Percentiles rank a stretch among this genome's conserved stretches.
Conservation (phyloP, 1,140 invertebrate genomes). For the Euborellia annulipes region DNA sequence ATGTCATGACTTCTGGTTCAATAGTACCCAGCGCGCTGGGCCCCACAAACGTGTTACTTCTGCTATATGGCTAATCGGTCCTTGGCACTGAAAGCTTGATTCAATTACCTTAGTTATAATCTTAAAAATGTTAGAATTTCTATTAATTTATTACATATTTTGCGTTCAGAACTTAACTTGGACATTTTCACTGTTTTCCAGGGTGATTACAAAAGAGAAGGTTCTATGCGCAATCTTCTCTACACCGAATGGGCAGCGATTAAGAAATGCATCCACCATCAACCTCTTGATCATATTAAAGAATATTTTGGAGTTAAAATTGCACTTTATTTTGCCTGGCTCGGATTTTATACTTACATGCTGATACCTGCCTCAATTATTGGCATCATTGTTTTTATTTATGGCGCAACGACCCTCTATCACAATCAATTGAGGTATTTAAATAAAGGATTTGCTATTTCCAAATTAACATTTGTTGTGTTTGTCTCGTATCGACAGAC, state of each 20-base stretch:
- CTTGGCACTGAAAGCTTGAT: too few relatives aligned
- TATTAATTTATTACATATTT: constrained; percentile 8
- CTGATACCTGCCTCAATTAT: constrained; percentile 73
- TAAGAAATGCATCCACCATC: constrained; percentile 64
- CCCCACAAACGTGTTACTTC: too few relatives aligned
- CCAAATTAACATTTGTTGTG: constrained; percentile 11
- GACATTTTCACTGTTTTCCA: constrained; percentile 23
- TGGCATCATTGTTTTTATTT: constrained; percentile 65
- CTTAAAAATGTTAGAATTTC: constrained; percentile 3
- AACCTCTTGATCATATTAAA: constrained; percentile 76
- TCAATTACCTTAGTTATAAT: background rate
- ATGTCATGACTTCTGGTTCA: too few relatives aligned
- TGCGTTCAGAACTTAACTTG: constrained; percentile 8
- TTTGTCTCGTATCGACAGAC: constrained; percentile 19
- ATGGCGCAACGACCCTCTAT: constrained; percentile 56
- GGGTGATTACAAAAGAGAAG: constrained; percentile 50
- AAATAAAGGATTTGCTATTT: too few relatives aligned
- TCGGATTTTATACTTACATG: constrained; percentile 92
- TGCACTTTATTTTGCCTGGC: constrained; percentile 90
- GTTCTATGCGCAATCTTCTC: constrained; percentile 55
- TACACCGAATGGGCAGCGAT: constrained; percentile 76
- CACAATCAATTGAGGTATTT: constrained; percentile 57
- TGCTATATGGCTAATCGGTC: too few relatives aligned
- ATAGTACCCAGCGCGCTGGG: too few relatives aligned
- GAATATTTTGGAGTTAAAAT: constrained; percentile 85